Evolutionary conservation across 2,113 vertebrate species (phyloP), one percentile per base, ranked within the genome.

Genomic region (Lates calcarifer): DNA sequence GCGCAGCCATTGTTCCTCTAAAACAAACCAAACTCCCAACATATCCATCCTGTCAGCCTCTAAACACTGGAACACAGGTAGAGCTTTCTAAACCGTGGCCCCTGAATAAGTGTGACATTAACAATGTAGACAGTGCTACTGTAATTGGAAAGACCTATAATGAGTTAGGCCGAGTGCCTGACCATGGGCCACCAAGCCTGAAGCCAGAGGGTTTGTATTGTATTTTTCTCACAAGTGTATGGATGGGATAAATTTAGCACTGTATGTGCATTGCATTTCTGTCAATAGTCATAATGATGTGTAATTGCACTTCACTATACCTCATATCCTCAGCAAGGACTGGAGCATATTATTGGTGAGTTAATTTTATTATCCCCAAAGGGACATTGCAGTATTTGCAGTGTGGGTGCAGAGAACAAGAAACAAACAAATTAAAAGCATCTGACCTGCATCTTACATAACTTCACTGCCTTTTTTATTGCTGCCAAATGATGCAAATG

Each of bases 71-170:
- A 76, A 62, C 72, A 57, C 39, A 17, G 35, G 37, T 60, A 80
- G 57, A 28, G 57, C 43, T 55, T 3, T 37, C 60, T 24, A 33
- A 74, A 87, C 78, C 86, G 80, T 83, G 62, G 61, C 33, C 75
- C 24, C 26, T 65, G 82, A 82, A 76, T 74, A 61, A 73, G 74
- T 26, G 37, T 62, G 35, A 55, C 72, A 81, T 84, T 81, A 79
- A 67, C 83, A 87, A 88, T 67, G 64, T 80, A 90, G 71, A 79
- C 67, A 39, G 81, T 45, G 53, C 58, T 62, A 3, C 58, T 51
- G 64, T 86, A 68, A 88, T 87, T 82, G 64, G 78, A 84, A 84
- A 63, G 13, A 68, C 41, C 55, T 77, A 43, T 83, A 86, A 90
- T 91, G 85, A 82, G 31, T 56, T 61, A 63, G 24, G 73, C 79